Conservation (phyloP, 1,140 invertebrate species). For the Lepidurus apus region DNA sequence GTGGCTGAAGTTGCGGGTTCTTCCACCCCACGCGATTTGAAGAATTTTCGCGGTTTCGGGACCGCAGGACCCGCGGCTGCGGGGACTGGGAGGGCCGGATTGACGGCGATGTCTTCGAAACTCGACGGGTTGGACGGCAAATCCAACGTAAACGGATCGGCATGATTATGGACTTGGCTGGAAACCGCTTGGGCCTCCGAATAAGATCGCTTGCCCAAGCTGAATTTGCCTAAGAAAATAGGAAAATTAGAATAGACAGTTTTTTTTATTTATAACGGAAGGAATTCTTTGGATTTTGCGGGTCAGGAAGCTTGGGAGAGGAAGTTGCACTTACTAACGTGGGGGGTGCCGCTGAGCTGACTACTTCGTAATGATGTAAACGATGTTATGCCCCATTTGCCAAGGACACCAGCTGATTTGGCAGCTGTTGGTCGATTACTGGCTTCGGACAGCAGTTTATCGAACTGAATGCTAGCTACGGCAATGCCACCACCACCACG, state of each 20-base stretch:
- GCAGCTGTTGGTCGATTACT: slow-evolving; percentile 74
- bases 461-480: slow-evolving; percentile 60
- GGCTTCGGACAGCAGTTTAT: slow-evolving; percentile 75
- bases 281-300: not conserved
- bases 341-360: slow-evolving; percentile 55
- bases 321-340: not conserved
- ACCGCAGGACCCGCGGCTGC: slow-evolving; percentile 39
- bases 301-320: not conserved
- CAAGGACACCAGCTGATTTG: slow-evolving; percentile 79
- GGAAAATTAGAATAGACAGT: too few relatives aligned
- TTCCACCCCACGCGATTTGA: slow-evolving; percentile 65
- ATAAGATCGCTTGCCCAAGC: slow-evolving; percentile 23
- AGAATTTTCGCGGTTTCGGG: slow-evolving; percentile 80
- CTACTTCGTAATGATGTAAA: slow-evolving; percentile 81
- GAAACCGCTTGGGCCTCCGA: slow-evolving; percentile 7
- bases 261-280: too few relatives aligned
- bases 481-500: not conserved
- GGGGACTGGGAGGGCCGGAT: slow-evolving; percentile 38
- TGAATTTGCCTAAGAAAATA: slow-evolving; percentile 28
- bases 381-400: slow-evolving; percentile 88
- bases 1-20: slow-evolving; percentile 13
- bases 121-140: slow-evolving; percentile 8
- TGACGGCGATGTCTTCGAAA: not conserved
- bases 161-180: not conserved
- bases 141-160: slow-evolving; percentile 49